These are phyloP conservation scores for Tribolium freemani DNA, from an alignment of 2,888 invertebrate species.

Conservation along the genomic window DNA sequence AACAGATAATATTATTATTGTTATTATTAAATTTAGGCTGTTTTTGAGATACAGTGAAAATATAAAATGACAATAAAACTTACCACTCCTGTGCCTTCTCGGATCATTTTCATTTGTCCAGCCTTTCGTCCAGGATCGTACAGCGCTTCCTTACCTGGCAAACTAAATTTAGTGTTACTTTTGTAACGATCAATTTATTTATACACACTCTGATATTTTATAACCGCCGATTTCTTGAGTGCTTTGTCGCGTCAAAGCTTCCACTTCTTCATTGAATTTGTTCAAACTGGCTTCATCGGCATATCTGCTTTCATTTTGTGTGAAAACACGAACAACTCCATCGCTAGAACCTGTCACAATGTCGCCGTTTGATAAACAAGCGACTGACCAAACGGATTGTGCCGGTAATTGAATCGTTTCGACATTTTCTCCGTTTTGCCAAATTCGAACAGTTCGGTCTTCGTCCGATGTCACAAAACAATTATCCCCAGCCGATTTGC, in stretches of 20 bases:
- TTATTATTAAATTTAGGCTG: too few relatives aligned
- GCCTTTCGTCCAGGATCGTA: conserved; percentile 82
- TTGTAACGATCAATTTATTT: not conserved
- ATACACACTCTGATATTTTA: conserved; percentile 84
- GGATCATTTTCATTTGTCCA: conserved; percentile 89
- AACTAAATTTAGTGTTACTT: conserved; percentile 66
- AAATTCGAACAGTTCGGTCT: conserved; percentile 87
- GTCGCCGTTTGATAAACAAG: conserved; percentile 87
- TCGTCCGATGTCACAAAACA: conserved; percentile 88
- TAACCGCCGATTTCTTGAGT: conserved; percentile 86
- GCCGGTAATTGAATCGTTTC: conserved; percentile 84
- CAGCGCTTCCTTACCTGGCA: conserved; percentile 86
- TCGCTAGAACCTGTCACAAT: conserved; percentile 93
- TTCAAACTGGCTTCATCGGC: conserved; percentile 76
- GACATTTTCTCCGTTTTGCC: conserved; percentile 76
- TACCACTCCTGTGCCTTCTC: conserved; percentile 81
- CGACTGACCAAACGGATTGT: conserved; percentile 91
- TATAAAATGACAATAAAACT: not conserved
- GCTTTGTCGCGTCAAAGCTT: conserved; percentile 73
- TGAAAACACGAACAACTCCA: conserved; percentile 89
- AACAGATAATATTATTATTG: too few relatives aligned
- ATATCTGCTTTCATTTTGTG: conserved; percentile 77
- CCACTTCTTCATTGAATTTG: conserved; percentile 81
- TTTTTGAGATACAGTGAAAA: not conserved
- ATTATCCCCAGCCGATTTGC: conserved; percentile 70